phyloP scores from a whole-genome alignment of 2,888 invertebrate species.

The Melanophora roralis region DNA sequence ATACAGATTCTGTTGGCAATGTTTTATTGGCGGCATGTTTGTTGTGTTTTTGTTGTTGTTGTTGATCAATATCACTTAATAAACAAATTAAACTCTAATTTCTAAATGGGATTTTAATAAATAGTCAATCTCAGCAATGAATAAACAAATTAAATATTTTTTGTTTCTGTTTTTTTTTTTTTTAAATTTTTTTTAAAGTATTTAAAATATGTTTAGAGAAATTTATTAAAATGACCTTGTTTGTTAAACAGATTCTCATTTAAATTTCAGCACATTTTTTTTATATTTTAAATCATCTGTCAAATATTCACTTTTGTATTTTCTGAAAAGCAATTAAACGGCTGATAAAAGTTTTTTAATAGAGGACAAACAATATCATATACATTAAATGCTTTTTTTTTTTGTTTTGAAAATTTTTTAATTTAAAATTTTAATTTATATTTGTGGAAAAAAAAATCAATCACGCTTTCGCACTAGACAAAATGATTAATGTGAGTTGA shows the following conservation, averaged over 20 bases:
- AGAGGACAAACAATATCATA: slow-evolving; percentile 19
- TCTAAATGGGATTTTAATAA: slow-evolving; percentile 33
- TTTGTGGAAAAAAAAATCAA: slow-evolving; percentile 3
- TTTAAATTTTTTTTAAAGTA: background rate
- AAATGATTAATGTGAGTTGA: slow-evolving; percentile 34
- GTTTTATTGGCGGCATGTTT: slow-evolving; percentile 32
- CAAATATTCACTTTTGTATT: slow-evolving; percentile 8
- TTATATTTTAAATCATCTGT: background rate
- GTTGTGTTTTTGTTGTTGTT: background rate
- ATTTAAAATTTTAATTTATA: slow-evolving; percentile 36
- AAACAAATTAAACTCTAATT: background rate
- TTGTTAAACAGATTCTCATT: slow-evolving; percentile 9
- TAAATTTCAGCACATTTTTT: slow-evolving; percentile 27
- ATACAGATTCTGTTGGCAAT: background rate
- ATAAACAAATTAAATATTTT: background rate
- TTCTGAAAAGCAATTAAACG: slow-evolving; percentile 56
- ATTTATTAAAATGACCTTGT: slow-evolving; percentile 59
- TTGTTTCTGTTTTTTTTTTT: background rate
- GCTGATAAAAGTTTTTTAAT: slow-evolving; percentile 28
- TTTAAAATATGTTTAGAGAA: slow-evolving; percentile 18
- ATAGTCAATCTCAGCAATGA: slow-evolving; percentile 41
- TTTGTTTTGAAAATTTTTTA: slow-evolving; percentile 19
- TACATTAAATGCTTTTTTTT: background rate
- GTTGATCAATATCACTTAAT: slow-evolving; percentile 26
- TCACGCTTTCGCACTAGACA: slow-evolving; percentile 38